These are phyloP conservation scores for Nasonia giraulti DNA, from an alignment of 1,140 invertebrate genomes.

Conservation along the genomic window DNA sequence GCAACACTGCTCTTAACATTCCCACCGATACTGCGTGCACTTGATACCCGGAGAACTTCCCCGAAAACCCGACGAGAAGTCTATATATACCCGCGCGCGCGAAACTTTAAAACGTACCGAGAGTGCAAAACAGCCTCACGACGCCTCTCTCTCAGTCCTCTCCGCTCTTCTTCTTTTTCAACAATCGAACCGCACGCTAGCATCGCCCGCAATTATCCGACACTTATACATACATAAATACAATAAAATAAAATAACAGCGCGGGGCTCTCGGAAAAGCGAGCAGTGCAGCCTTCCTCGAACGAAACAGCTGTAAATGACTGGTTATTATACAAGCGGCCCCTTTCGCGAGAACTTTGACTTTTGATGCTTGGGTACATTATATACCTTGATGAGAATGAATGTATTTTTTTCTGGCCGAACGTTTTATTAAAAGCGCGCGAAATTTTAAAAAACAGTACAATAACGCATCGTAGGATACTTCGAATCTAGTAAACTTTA, in stretches of 20 bases:
- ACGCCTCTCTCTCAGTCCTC: neutral
- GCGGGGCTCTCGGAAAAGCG: slow-evolving; percentile 5
- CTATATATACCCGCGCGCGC: no score
- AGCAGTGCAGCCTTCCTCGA: slow-evolving; percentile 24
- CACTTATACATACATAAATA: neutral
- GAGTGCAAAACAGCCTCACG: neutral
- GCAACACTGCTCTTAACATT: neutral
- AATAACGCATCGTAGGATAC: no score
- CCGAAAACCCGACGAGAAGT: neutral
- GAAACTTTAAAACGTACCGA: neutral
- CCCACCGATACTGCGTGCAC: neutral
- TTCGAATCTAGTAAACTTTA: neutral
- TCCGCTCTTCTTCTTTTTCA: neutral
- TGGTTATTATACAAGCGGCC: slow-evolving; percentile 9
- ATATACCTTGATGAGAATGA: neutral
- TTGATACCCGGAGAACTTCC: neutral
- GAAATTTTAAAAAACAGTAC: neutral
- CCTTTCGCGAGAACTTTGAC: neutral
- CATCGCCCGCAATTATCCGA: neutral
- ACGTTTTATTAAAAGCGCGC: neutral
- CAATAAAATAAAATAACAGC: neutral
- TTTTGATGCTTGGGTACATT: neutral
- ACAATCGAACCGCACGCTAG: neutral
- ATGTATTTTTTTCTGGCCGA: neutral
- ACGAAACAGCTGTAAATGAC: slow-evolving; percentile 35